Conservation (phyloP, 1,140 invertebrate genomes). For the Drosophila persimilis region DNA sequence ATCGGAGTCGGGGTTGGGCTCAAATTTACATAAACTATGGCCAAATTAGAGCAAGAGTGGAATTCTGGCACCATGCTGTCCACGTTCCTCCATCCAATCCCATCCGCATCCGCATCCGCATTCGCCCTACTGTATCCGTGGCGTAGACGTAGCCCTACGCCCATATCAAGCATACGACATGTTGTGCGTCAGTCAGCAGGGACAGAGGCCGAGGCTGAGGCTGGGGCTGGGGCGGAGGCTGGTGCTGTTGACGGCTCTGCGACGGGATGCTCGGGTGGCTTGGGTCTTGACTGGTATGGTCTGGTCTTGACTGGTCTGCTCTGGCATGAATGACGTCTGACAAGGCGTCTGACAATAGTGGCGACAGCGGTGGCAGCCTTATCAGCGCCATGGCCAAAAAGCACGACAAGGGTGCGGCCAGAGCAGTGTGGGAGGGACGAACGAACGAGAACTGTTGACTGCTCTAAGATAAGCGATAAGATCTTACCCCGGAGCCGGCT, state of each 20-base stretch:
- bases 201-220: not conserved
- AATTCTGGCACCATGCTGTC: not conserved
- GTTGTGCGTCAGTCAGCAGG: conserved; percentile 11
- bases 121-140: conserved; percentile 4
- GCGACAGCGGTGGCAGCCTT: conserved; percentile 53
- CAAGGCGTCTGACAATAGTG: conserved; percentile 59
- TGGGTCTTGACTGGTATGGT: too few species aligned
- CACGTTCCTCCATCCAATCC: too few species aligned
- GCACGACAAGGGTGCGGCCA: conserved; percentile 2
- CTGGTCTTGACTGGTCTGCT: conserved; percentile 11
- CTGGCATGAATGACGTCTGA: conserved; percentile 35
- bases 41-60: not conserved
- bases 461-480: conserved; percentile 34
- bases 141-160: not conserved
- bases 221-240: too few species aligned
- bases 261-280: too few species aligned
- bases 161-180: conserved; percentile 31
- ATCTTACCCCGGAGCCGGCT: conserved; percentile 17
- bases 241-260: not conserved
- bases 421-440: not conserved
- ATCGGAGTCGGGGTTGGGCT: not conserved
- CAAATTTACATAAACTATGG: not conserved
- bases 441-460: conserved; percentile 20
- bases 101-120: conserved; percentile 6
- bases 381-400: conserved; percentile 55